These are phyloP conservation scores for Triops cancriformis DNA, from an alignment of 1,140 invertebrate genomes.

Conservation along the genomic window DNA sequence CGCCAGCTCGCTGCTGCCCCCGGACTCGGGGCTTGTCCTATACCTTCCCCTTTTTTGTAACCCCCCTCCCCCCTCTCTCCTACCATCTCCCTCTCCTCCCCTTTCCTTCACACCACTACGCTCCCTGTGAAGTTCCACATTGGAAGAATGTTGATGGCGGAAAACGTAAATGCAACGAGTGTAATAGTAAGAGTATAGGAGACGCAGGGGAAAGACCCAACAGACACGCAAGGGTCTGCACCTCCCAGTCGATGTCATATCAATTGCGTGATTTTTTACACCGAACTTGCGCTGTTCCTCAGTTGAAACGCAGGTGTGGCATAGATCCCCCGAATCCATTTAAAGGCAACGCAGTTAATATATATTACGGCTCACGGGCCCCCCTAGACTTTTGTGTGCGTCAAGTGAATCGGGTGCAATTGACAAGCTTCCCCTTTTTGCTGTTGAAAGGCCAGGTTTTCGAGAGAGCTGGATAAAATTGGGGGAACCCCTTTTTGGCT, in stretches of 20 bases:
- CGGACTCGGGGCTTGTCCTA: background rate
- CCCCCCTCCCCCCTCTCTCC: too few relatives aligned
- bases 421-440: background rate
- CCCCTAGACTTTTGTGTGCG: background rate
- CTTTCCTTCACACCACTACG: background rate
- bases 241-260: background rate
- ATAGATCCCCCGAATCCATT: too few relatives aligned
- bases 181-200: background rate
- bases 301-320: background rate
- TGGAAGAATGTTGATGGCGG: conserved; percentile 12
- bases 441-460: background rate
- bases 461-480: background rate
- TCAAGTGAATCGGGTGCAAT: background rate
- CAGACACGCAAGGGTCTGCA: background rate
- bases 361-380: background rate
- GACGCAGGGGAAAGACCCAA: conserved; percentile 10
- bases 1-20: background rate
- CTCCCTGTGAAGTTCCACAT: background rate
- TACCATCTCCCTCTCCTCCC: background rate
- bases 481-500: conserved; percentile 12
- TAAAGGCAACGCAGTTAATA: background rate
- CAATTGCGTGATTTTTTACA: background rate
- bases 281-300: background rate
- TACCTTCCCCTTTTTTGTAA: background rate
- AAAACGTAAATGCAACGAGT: background rate